A percentile compares a stretch with the other conserved stretches of the same genome.
phyloP scores from a whole-genome alignment of 2,113 vertebrate species.

The Nycticryphes semicollaris region DNA sequence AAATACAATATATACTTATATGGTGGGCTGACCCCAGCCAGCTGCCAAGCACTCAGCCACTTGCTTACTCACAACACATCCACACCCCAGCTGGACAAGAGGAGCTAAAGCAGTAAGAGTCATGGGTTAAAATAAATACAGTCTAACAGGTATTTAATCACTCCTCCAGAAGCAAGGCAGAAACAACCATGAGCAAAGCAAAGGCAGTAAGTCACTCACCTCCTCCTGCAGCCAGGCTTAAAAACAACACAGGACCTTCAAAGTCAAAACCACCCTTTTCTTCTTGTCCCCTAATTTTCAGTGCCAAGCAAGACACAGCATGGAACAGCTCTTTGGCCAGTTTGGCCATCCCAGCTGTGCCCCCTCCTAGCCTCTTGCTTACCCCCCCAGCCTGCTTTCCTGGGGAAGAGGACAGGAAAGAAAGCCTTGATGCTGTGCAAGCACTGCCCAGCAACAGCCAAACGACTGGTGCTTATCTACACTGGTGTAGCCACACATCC shows the following conservation, averaged over 20 bases:
- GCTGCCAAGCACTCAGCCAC: not conserved
- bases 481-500: not conserved
- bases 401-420: no score
- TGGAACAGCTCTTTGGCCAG: not conserved
- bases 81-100: rapidly evolving
- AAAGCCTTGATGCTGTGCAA: not conserved
- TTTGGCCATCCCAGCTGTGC: not conserved
- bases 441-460: not conserved
- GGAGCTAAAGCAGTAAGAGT: not conserved
- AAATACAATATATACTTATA: not conserved
- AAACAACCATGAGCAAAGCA: not conserved
- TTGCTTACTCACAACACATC: not conserved
- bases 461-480: not conserved
- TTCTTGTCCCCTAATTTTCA: not conserved
- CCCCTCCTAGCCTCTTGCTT: not conserved
- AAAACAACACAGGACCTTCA: not conserved
- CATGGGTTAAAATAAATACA: not conserved
- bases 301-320: not conserved
- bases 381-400: not conserved
- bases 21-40: not conserved
- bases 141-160: not conserved
- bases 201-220: not conserved
- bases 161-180: rapidly evolving
- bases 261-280: not conserved
- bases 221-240: not conserved